Conservation (phyloP, 2,113 vertebrate genomes). For the Pao palembangensis region DNA sequence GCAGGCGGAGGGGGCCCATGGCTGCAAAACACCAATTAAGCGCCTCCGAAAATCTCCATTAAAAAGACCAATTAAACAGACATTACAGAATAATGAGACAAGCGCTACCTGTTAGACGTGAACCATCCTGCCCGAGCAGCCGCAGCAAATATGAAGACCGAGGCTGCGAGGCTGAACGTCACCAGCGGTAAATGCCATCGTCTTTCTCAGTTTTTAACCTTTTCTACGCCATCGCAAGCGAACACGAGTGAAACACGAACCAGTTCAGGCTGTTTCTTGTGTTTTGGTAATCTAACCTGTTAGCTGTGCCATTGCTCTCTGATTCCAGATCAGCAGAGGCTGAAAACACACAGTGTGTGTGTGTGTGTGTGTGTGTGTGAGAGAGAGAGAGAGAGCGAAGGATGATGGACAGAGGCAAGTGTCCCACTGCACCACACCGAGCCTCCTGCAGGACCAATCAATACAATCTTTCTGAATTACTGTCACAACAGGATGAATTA, state of each 20-base stretch:
- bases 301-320: conserved; percentile 40
- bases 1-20: conserved; percentile 45
- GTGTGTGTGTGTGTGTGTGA: conserved; percentile 16
- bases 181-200: no score
- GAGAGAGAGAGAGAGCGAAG: background rate
- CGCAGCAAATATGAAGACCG: background rate
- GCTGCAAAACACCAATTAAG: conserved; percentile 57
- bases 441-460: conserved; percentile 61
- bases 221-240: background rate
- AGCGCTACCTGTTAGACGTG: conserved; percentile 38
- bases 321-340: conserved; percentile 27
- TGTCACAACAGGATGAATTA: conserved; percentile 58
- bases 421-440: conserved; percentile 51
- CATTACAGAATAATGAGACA: conserved; percentile 59
- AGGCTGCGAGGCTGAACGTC: no score
- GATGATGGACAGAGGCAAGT: conserved; percentile 44
- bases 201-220: background rate
- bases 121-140: conserved; percentile 4
- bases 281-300: conserved; percentile 26
- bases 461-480: conserved; percentile 60
- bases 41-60: conserved; percentile 45
- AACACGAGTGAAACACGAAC: background rate
- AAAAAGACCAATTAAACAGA: conserved; percentile 69
- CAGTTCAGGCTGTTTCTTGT: no score
- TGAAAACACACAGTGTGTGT: conserved; percentile 11